Evolutionary conservation across 2,113 vertebrate genomes (phyloP).

Genomic region (Clarias batrachus): DNA sequence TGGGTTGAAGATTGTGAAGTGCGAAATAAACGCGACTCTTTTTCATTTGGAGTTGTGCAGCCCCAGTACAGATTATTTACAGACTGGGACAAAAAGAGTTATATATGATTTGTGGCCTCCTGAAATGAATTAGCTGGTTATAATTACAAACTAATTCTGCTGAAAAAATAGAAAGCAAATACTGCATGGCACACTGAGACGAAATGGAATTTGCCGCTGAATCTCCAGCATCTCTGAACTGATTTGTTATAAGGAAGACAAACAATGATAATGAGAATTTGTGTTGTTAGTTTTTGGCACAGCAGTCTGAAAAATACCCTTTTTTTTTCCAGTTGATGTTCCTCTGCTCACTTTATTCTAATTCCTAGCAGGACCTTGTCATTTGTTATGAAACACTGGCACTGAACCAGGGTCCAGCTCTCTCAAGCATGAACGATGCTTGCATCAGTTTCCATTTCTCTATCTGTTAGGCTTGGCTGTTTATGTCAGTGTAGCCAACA

Average conservation of each 20-base stretch:
- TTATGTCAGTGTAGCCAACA: background rate
- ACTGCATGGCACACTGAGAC: background rate
- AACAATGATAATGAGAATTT: background rate
- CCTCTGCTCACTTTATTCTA: background rate
- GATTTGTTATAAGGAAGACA: background rate
- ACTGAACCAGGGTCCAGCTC: constrained; percentile 18
- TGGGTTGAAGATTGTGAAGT: background rate
- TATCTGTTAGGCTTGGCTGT: background rate
- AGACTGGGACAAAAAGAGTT: background rate
- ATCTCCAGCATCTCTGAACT: background rate
- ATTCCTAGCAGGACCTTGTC: constrained; percentile 4
- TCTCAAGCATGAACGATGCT: constrained; percentile 17
- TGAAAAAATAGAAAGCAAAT: constrained; percentile 16
- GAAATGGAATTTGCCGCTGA: background rate
- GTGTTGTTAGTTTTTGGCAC: background rate
- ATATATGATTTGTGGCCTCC: background rate
- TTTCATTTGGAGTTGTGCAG: background rate
- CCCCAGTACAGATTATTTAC: background rate
- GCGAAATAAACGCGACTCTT: background rate
- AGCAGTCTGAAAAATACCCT: background rate
- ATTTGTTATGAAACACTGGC: background rate
- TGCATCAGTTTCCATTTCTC: background rate
- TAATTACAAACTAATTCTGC: constrained; percentile 3
- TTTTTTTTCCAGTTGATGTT: background rate
- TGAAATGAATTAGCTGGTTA: background rate